Conservation (phyloP, 2,888 invertebrate genomes). For the Nemotelus pantherinus region DNA sequence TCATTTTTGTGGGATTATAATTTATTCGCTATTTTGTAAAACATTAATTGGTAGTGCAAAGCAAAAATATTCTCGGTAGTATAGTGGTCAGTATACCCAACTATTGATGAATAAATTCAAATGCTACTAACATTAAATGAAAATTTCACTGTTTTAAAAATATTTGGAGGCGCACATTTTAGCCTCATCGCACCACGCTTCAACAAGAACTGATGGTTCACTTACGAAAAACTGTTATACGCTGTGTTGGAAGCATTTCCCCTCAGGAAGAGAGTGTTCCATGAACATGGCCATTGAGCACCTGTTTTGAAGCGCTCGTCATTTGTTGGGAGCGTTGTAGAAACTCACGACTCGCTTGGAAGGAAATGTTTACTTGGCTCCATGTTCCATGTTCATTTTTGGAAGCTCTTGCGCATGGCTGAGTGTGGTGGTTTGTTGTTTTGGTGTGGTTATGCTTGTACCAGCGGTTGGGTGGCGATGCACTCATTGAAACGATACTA, state of each 20-base stretch:
- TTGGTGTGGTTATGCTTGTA: not conserved
- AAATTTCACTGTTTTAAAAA: not conserved
- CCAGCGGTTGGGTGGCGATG: not conserved
- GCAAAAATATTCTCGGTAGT: conserved; percentile 27
- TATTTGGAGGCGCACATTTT: not conserved
- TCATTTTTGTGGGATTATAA: not conserved
- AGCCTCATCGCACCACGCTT: not conserved
- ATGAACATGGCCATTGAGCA: not conserved
- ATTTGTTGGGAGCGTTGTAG: not conserved
- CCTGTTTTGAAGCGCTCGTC: conserved; percentile 21
- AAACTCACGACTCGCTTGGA: not conserved
- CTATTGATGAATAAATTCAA: not conserved
- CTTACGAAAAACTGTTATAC: conserved; percentile 27
- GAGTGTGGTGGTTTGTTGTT: not conserved
- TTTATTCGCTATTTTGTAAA: not conserved
- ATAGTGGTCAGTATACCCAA: conserved; percentile 30
- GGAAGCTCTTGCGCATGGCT: conserved; percentile 14
- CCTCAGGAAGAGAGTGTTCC: not conserved
- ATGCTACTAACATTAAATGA: not conserved
- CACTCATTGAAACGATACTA: conserved; percentile 10
- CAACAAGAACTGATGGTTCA: conserved; percentile 14
- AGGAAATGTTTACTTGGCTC: not conserved
- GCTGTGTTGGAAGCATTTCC: conserved; percentile 14
- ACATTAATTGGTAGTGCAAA: not conserved
- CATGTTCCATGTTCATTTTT: not conserved